A percentile compares a stretch with the other conserved stretches of the same genome.
Conservation (phyloP, 2,113 vertebrate genomes). For the Pomatostomus ruficeps region DNA sequence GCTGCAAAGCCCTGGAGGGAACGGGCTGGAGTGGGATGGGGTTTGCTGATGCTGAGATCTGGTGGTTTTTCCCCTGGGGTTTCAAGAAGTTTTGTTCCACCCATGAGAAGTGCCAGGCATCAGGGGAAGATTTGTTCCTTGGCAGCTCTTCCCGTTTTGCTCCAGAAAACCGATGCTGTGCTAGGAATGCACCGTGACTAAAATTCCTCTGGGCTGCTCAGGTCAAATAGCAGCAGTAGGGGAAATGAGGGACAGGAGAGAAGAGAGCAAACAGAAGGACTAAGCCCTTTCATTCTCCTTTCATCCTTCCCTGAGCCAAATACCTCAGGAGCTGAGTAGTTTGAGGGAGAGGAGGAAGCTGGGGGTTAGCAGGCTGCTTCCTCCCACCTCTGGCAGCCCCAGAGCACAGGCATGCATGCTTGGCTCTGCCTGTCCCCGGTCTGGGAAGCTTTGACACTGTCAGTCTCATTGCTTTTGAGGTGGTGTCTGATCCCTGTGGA, state of each 20-base stretch:
- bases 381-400: neutral
- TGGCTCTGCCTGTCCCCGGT: neutral
- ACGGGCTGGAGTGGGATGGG: neutral
- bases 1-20: neutral
- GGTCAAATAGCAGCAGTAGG: slow-evolving; percentile 14
- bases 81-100: slow-evolving; percentile 27
- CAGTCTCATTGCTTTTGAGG: neutral
- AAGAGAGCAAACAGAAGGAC: neutral
- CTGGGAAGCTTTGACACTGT: neutral
- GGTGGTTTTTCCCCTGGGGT: neutral
- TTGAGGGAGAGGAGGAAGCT: neutral
- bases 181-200: slow-evolving; percentile 21
- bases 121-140: slow-evolving; percentile 26
- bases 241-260: neutral
- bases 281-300: neutral
- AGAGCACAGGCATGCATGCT: accelerated
- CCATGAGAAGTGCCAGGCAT: slow-evolving; percentile 9
- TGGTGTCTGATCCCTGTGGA: neutral
- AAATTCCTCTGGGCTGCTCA: slow-evolving; percentile 21
- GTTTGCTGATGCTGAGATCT: neutral
- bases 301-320: neutral
- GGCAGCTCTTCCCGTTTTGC: slow-evolving; percentile 46
- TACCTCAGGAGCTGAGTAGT: neutral
- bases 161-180: slow-evolving; percentile 29
- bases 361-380: neutral